Evolutionary conservation across 2,888 invertebrate genomes (phyloP).

Genomic region (Bellardia bayeri): DNA sequence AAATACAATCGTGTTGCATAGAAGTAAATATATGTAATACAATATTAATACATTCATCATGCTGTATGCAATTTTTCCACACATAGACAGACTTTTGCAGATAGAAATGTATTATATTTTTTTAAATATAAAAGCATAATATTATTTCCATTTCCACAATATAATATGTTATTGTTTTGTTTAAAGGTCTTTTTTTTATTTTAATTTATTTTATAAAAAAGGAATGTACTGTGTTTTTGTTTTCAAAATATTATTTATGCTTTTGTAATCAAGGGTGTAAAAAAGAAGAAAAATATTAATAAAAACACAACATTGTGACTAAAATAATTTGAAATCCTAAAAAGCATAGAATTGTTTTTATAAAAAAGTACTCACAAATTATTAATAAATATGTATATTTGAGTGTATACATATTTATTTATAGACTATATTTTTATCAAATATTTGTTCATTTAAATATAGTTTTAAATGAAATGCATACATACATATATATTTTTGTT

Average conservation of each 20-base stretch:
- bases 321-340: conserved; percentile 6
- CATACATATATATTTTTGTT: too few relatives aligned
- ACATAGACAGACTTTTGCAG: too few relatives aligned
- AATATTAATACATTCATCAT: too few relatives aligned
- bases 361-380: neutral
- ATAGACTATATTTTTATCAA: too few relatives aligned
- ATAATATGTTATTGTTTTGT: neutral
- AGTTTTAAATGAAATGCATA: too few relatives aligned
- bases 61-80: too few relatives aligned
- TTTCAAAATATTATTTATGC: neutral
- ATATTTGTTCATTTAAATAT: too few relatives aligned
- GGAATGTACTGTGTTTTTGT: neutral
- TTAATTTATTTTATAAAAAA: neutral
- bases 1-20: too few relatives aligned
- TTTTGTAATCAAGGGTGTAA: conserved; percentile 25
- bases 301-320: neutral
- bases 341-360: neutral
- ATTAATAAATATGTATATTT: neutral
- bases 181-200: neutral
- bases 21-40: too few relatives aligned
- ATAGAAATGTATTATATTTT: too few relatives aligned
- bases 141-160: neutral
- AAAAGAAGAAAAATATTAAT: conserved; percentile 11
- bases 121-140: too few relatives aligned
- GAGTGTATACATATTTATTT: neutral